These are phyloP conservation scores for Teleiodes luculella DNA, from an alignment of 2,888 invertebrate species.

Conservation along the genomic window DNA sequence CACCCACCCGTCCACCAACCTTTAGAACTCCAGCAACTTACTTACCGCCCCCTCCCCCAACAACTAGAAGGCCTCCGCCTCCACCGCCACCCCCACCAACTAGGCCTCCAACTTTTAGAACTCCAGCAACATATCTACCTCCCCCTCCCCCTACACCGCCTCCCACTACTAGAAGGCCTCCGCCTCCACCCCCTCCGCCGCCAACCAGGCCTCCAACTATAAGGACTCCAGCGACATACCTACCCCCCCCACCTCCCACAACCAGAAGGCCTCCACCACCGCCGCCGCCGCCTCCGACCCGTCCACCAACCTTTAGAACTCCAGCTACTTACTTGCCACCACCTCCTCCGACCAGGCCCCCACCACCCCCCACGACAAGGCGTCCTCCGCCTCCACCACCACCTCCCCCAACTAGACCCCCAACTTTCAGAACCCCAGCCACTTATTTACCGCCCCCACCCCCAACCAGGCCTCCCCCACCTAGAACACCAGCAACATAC, in stretches of 20 bases:
- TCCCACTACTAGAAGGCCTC: constrained; percentile 11
- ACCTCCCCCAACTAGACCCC: constrained; percentile 15
- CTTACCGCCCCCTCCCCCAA: constrained; percentile 12
- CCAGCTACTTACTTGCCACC: constrained; percentile 19
- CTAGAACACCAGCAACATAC: constrained; percentile 8
- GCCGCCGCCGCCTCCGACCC: constrained; percentile 18
- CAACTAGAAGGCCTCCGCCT: constrained; percentile 12
- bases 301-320: constrained; percentile 21
- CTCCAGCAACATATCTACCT: constrained; percentile 16
- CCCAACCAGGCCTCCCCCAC: no score
- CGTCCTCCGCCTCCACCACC: constrained; percentile 15
- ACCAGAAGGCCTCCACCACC: constrained; percentile 17
- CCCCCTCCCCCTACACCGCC: constrained; percentile 18
- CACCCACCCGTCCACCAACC: constrained; percentile 15
- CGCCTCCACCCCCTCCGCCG: constrained; percentile 18
- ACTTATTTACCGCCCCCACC: constrained; percentile 14
- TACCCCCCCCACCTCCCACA: constrained; percentile 15
- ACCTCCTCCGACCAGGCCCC: constrained; percentile 22
- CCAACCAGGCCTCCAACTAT: constrained; percentile 19
- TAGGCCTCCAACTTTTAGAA: constrained; percentile 13
- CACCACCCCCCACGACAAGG: constrained; percentile 14
- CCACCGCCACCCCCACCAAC: constrained; percentile 21
- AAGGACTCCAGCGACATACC: constrained; percentile 18
- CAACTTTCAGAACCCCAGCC: constrained; percentile 19
- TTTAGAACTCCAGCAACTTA: constrained; percentile 23